Evolutionary conservation across 2,888 invertebrate species (phyloP).

Genomic region (Trissolcus japonicus): DNA sequence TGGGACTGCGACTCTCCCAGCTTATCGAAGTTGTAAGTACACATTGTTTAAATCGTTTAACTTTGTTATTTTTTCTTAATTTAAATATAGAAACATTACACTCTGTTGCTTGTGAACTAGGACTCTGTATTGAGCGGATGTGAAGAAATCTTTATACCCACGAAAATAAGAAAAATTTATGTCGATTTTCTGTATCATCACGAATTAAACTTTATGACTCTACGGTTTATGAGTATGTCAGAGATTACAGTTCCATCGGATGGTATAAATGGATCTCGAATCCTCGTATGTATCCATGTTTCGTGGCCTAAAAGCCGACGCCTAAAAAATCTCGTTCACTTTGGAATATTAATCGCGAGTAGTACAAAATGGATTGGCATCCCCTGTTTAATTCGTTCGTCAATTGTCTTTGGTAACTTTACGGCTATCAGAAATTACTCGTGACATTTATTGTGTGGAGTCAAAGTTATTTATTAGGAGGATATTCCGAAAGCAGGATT

Average conservation of each 20-base stretch:
- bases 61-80: too few relatives aligned
- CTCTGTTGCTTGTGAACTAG: too few relatives aligned
- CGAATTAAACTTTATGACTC: background rate
- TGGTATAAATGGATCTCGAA: too few relatives aligned
- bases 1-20: slow-evolving; percentile 93
- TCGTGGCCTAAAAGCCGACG: slow-evolving; percentile 22
- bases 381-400: background rate
- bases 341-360: background rate
- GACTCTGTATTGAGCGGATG: too few relatives aligned
- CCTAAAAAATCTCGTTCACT: background rate
- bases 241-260: background rate
- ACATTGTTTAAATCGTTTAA: background rate
- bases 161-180: too few relatives aligned
- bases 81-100: too few relatives aligned
- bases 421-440: slow-evolving; percentile 30
- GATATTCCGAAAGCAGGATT: slow-evolving; percentile 29
- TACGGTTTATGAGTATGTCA: slow-evolving; percentile 35
- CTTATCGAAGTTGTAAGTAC: slow-evolving; percentile 94
- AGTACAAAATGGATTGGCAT: too few relatives aligned
- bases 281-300: slow-evolving; percentile 19
- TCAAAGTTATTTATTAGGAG: slow-evolving; percentile 35
- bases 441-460: slow-evolving; percentile 37
- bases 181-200: too few relatives aligned
- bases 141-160: too few relatives aligned
- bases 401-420: slow-evolving; percentile 38